Evolutionary conservation across 2,113 vertebrate genomes (phyloP).

Genomic region (Scomber colias): DNA sequence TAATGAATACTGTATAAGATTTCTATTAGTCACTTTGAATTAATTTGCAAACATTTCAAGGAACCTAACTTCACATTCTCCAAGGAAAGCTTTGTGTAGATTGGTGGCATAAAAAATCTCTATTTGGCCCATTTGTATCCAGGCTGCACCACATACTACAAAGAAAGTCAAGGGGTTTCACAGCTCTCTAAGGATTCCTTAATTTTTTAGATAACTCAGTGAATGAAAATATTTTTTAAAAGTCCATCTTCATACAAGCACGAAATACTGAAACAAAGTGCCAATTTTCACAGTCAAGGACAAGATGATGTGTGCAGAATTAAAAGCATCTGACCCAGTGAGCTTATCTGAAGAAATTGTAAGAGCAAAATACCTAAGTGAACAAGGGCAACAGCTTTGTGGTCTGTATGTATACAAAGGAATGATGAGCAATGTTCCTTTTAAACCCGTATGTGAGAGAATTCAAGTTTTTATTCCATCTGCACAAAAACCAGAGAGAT

Average conservation of each 20-base stretch:
- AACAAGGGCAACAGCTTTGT: constrained; percentile 18
- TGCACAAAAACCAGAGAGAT: constrained; percentile 31
- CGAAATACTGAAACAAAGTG: constrained; percentile 36
- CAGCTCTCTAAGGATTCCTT: not conserved
- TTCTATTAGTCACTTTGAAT: constrained; percentile 5
- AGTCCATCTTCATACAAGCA: not conserved
- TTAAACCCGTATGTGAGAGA: constrained; percentile 14
- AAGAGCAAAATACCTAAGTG: constrained; percentile 30
- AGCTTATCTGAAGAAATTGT: constrained; percentile 32
- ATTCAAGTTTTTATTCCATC: constrained; percentile 19
- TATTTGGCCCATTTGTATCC: constrained; percentile 19
- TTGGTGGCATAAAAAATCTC: constrained; percentile 4
- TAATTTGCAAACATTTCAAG: not conserved
- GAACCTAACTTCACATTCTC: constrained; percentile 1
- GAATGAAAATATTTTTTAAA: constrained; percentile 13
- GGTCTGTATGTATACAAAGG: constrained; percentile 23
- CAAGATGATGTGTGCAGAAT: constrained; percentile 25
- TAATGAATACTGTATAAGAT: not conserved
- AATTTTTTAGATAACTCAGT: not conserved
- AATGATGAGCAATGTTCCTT: constrained; percentile 22
- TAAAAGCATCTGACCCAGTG: constrained; percentile 32
- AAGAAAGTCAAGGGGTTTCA: constrained; percentile 17
- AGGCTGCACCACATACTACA: constrained; percentile 9
- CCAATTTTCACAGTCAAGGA: constrained; percentile 39
- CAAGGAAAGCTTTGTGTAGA: constrained; percentile 14